A percentile compares a stretch with the other conserved stretches of the same genome.
Evolutionary conservation across 2,113 vertebrate genomes (phyloP).

Genomic region (Phyllopteryx taeniolatus): DNA sequence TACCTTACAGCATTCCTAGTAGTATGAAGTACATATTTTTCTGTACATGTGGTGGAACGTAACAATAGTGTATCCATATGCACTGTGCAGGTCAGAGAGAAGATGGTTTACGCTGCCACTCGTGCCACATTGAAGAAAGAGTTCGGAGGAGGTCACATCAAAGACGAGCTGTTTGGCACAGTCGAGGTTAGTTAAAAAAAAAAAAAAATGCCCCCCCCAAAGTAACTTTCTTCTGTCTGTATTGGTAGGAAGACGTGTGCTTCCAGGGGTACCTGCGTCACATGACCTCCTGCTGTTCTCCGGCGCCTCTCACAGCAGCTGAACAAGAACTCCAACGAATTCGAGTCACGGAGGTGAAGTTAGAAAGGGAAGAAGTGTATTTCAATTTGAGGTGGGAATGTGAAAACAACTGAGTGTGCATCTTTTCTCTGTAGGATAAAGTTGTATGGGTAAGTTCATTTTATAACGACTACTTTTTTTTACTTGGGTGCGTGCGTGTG

Average conservation of each 20-base stretch:
- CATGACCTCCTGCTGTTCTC: conserved; percentile 82
- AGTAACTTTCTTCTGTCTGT: not conserved
- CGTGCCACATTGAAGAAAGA: conserved; percentile 97
- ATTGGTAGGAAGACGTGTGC: conserved; percentile 87
- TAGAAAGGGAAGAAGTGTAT: not conserved
- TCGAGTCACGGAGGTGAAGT: conserved; percentile 87
- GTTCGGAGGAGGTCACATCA: conserved; percentile 94
- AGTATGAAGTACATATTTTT: too few relatives aligned
- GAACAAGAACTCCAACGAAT: conserved; percentile 93
- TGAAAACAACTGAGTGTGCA: not conserved
- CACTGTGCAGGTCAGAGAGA: conserved; percentile 85
- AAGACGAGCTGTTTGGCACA: conserved; percentile 94
- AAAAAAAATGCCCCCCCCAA: not conserved
- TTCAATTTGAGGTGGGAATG: conserved; percentile 1
- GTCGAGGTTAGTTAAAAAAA: conserved; percentile 77
- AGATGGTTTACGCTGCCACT: conserved; percentile 98
- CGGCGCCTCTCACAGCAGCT: conserved; percentile 85
- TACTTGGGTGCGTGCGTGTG: not conserved
- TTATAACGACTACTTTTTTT: not conserved
- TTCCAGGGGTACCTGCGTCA: conserved; percentile 91
- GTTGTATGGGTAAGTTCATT: conserved; percentile 71
- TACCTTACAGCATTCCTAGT: too few relatives aligned
- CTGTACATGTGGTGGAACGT: too few relatives aligned
- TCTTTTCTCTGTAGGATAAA: conserved; percentile 65
- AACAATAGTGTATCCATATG: too few relatives aligned